These are phyloP conservation scores for Hofmannophila pseudospretella DNA, from an alignment of 2,888 invertebrate species.

Conservation along the genomic window DNA sequence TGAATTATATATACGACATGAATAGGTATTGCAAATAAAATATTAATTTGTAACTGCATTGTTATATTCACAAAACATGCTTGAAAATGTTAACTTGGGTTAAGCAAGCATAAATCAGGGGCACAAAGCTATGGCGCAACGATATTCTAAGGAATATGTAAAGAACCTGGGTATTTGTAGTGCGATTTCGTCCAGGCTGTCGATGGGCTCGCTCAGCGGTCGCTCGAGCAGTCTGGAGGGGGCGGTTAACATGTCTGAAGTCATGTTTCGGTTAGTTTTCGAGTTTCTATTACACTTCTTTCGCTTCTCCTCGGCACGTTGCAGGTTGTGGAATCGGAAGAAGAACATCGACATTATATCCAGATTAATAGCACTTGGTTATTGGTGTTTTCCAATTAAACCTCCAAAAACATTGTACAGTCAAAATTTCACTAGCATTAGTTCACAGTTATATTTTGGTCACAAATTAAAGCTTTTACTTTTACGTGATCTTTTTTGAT, in stretches of 20 bases:
- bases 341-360: slow-evolving; percentile 95
- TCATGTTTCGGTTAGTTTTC: slow-evolving; percentile 46
- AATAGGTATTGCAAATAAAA: too few relatives aligned
- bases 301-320: slow-evolving; percentile 85
- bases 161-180: slow-evolving; percentile 93
- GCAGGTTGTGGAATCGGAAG: slow-evolving; percentile 95
- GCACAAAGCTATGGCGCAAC: slow-evolving; percentile 2
- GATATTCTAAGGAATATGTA: slow-evolving; percentile 15
- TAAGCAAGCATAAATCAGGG: neutral
- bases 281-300: slow-evolving; percentile 38
- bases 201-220: slow-evolving; percentile 89
- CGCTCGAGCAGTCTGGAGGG: slow-evolving; percentile 91
- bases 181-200: slow-evolving; percentile 94
- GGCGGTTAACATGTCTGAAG: slow-evolving; percentile 81
- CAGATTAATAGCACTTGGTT: slow-evolving; percentile 1
- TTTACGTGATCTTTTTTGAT: too few relatives aligned
- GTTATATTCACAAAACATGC: too few relatives aligned
- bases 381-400: neutral
- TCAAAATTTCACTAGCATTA: neutral
- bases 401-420: neutral
- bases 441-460: too few relatives aligned
- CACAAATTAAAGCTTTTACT: too few relatives aligned
- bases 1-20: too few relatives aligned
- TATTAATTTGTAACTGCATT: too few relatives aligned
- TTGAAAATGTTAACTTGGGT: neutral